A percentile compares a stretch with the other conserved stretches of the same genome.
phyloP scores from a whole-genome alignment of 2,113 vertebrate species.

The Oxygymnocypris stewartii region DNA sequence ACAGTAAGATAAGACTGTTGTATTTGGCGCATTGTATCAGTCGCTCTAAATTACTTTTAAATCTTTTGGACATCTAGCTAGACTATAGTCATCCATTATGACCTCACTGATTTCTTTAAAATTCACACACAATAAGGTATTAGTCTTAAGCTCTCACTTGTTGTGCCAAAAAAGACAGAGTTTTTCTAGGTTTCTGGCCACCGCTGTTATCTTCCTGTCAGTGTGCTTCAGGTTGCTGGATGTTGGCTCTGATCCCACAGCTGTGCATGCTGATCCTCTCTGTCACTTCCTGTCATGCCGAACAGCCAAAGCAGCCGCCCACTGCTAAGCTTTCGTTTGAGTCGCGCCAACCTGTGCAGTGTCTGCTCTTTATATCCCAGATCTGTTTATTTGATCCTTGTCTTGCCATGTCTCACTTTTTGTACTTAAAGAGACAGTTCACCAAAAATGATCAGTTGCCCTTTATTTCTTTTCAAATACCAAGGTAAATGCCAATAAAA shows the following conservation, averaged over 20 bases:
- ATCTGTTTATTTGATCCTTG: conserved; percentile 21
- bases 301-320: conserved; percentile 18
- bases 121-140: not conserved
- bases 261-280: conserved; percentile 61
- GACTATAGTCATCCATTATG: conserved; percentile 25
- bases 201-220: conserved; percentile 1
- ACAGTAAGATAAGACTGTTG: conserved; percentile 13
- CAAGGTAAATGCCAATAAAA: too few relatives aligned
- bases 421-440: not conserved
- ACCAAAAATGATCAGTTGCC: not conserved
- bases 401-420: conserved; percentile 35
- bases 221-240: conserved; percentile 11
- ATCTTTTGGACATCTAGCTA: conserved; percentile 20
- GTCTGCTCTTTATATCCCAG: conserved; percentile 43
- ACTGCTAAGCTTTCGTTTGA: not conserved
- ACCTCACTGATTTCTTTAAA: not conserved
- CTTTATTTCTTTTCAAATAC: not conserved
- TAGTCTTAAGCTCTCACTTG: not conserved
- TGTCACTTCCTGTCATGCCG: conserved; percentile 32
- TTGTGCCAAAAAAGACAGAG: not conserved
- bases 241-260: conserved; percentile 39
- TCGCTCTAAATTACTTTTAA: not conserved
- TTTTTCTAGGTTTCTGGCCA: conserved; percentile 1
- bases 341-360: conserved; percentile 20
- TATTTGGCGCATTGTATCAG: not conserved